Conservation (phyloP, 2,797 vertebrate species). For the Zalophus californianus region DNA sequence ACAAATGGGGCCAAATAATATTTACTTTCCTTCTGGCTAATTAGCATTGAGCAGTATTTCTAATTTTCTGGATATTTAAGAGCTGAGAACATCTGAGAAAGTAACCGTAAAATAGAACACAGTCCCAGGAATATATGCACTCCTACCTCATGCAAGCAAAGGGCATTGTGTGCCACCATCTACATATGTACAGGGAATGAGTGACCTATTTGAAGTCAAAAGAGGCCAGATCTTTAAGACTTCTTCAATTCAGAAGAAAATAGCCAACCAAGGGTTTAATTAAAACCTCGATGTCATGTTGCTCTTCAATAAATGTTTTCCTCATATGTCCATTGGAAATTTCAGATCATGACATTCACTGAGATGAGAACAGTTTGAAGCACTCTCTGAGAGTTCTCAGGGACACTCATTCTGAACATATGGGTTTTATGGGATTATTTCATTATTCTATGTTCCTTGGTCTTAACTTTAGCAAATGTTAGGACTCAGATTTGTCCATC, state of each 20-base stretch:
- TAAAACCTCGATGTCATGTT: not conserved
- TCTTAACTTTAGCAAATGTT: slow-evolving; percentile 71
- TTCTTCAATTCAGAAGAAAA: slow-evolving; percentile 9
- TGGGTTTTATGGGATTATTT: not conserved
- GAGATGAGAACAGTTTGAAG: not conserved
- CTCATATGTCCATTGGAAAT: not conserved
- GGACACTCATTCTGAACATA: slow-evolving; percentile 80
- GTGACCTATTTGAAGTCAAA: slow-evolving; percentile 54
- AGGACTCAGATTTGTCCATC: slow-evolving; percentile 74
- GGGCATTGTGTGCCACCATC: not conserved
- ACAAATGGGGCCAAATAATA: not conserved
- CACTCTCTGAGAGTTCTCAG: not conserved
- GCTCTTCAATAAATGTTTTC: not conserved
- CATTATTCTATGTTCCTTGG: slow-evolving; percentile 21
- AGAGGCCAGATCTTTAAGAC: not conserved
- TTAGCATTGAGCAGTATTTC: slow-evolving; percentile 55
- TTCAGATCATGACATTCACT: not conserved
- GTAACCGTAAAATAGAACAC: not conserved
- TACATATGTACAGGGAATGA: slow-evolving; percentile 79
- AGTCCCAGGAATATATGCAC: slow-evolving; percentile 6
- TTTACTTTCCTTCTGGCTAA: slow-evolving; percentile 33
- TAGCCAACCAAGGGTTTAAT: not conserved
- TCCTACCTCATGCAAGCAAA: slow-evolving; percentile 79
- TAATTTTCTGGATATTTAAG: slow-evolving; percentile 39
- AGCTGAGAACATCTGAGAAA: slow-evolving; percentile 19